Conservation (phyloP, 2,888 invertebrate genomes). For the Oxycera nigricornis region DNA sequence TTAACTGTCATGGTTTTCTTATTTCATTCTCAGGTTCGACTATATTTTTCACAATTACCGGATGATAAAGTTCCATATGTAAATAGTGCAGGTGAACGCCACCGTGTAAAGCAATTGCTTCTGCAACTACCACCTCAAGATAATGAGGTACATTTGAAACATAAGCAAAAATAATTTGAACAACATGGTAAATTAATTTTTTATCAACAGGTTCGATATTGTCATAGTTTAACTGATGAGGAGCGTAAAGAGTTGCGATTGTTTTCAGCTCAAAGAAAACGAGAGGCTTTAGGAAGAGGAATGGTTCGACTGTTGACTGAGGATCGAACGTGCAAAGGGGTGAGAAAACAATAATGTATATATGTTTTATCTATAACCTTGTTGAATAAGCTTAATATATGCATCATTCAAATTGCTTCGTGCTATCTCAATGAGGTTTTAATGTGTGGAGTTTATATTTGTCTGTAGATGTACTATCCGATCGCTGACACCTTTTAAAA, state of each 20-base stretch:
- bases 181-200: not conserved
- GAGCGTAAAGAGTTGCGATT: conserved; percentile 92
- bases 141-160: conserved; percentile 71
- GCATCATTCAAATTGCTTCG: too few species aligned
- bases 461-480: too few species aligned
- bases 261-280: conserved; percentile 92
- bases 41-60: conserved; percentile 94
- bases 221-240: conserved; percentile 91
- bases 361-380: too few species aligned
- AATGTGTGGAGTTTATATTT: too few species aligned
- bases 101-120: conserved; percentile 91
- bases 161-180: not conserved
- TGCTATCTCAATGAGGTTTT: too few species aligned
- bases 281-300: conserved; percentile 93
- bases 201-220: conserved; percentile 79
- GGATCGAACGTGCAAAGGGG: conserved; percentile 78
- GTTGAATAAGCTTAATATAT: too few species aligned
- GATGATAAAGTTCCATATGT: conserved; percentile 98
- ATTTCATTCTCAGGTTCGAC: conserved; percentile 92
- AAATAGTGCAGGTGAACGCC: conserved; percentile 92
- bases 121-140: conserved; percentile 98
- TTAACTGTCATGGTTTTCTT: not conserved
- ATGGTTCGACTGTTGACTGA: conserved; percentile 84
- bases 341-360: too few species aligned
- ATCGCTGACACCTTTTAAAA: too few species aligned